Base-by-base conservation (phyloP, 2,113 vertebrate species). In the Piprites chloris region DNA sequence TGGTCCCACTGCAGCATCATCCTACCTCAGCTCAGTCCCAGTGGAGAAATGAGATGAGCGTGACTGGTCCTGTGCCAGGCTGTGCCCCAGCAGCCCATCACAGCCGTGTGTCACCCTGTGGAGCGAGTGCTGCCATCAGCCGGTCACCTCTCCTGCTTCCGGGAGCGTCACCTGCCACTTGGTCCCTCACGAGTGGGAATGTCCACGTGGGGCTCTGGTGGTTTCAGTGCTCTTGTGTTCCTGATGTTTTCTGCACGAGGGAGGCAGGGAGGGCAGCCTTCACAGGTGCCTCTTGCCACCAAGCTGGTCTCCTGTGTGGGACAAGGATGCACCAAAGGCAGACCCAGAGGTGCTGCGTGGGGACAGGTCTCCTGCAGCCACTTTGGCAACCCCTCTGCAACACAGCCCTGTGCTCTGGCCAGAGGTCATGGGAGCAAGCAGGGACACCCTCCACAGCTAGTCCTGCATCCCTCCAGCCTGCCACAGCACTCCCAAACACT, bases 101-200 rank as follows among this genome's bases (percentile, higher is more conserved):
- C 28, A 69, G 65, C 59, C 3, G 0, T 11, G 20, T 37, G 35
- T 41, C 8, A 11, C 20, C 18, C 23, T 50, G 23, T 50, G 20
- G n/a, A 62, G 4, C 0, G 0, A 61, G 68, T 2, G 1, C 44
- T 55, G 27, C 23, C 8, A 3, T 3, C 12, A 49, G 20, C 27
- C 24, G 2, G 22, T 11, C 55, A 80, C 63, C 20, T 55, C 53
- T 89, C 53, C 58, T 69, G 35, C 56, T 58, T 20, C 47, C 46
- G 9, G 52, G 20, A 58, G 33, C 4, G 9, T 37, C 75, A 39
- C 37, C 42, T 53, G 84, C 67, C 3, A 3, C 63, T 49, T 56
- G 69, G 71, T 82, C 49, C 59, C 74, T 67, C 2, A 1, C 1
- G 2, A 77, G 30, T 5, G 4, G 39, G 21, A 89, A 56, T 4